Evolutionary conservation across 2,113 vertebrate species (phyloP).

Genomic region (Onychostoma macrolepis): DNA sequence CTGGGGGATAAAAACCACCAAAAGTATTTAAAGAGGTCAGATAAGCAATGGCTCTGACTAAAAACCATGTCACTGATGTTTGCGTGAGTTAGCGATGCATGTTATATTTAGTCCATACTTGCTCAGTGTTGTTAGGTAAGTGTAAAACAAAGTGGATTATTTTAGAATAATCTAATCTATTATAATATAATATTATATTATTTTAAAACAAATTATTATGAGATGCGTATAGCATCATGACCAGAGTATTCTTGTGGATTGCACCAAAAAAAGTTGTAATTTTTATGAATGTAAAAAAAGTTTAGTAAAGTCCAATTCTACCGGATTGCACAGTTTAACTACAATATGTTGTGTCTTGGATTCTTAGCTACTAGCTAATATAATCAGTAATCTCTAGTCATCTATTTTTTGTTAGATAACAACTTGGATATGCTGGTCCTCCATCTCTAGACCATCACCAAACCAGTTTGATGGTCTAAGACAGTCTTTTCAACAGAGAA

Average conservation of each 20-base stretch:
- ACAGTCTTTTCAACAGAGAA: neutral
- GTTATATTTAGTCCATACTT: neutral
- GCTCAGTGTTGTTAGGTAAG: neutral
- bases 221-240: neutral
- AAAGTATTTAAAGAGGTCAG: neutral
- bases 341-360: neutral
- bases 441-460: neutral
- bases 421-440: neutral
- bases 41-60: conserved; percentile 31
- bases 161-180: no score
- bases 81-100: neutral
- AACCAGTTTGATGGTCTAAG: no score
- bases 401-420: neutral
- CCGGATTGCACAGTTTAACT: neutral
- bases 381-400: neutral
- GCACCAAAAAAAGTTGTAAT: neutral
- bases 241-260: neutral
- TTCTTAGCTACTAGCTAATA: neutral
- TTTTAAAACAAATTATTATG: neutral
- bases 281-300: neutral
- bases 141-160: conserved; percentile 1
- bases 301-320: neutral
- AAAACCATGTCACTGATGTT: conserved; percentile 17
- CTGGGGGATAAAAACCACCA: conserved; percentile 10
- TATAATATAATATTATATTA: no score